Base-by-base conservation (phyloP, 2,888 invertebrate species). In the Chelonus formosanus region DNA sequence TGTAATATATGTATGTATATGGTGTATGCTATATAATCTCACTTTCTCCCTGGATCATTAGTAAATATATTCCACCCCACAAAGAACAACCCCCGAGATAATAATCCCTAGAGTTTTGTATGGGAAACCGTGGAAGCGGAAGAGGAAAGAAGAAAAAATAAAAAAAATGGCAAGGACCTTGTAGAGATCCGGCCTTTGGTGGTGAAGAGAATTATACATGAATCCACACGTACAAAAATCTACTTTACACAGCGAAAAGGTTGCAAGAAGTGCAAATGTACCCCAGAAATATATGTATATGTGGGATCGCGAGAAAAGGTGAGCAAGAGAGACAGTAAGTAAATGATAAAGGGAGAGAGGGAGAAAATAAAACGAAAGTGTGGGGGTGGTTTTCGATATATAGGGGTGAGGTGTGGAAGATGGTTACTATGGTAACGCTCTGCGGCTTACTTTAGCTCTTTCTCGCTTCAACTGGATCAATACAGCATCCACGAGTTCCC, bases 401-500 rank as follows among this genome's bases (percentile, higher is more conserved):
- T 67, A 72, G 70, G 74, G 71, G 74, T 73, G 71, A 69, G 74
- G 73, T 67, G 67, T 61, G 10, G 58, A 77, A 74, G 78, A 74
- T 75, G 73, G 83, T 83, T 81, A 76, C 83, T 81, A 77, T 71
- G 83, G 82, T 79, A 83, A 83, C 83, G 77, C 78, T 75, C 73
- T 64, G 74, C 74, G 78, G 80, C 79, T 81, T 80, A 80, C 78
- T 82, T 82, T 79, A 80, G 82, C 80, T 78, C 77, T 68, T 73
- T 78, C 76, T 74, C 75, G 72, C 74, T 74, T 62, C 66, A 72
- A 71, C 70, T 76, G 80, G 83, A 83, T 83, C 83, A 83, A 83
- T 83, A 83, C 83, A 83, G 83, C 83, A 82, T 83, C 83, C 78
- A 74, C 76, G 77, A 73, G 77, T 75, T 71, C 83, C 82, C 82